These are phyloP conservation scores for Tachysurus vachellii DNA, from an alignment of 2,113 vertebrate genomes.

Conservation along the genomic window DNA sequence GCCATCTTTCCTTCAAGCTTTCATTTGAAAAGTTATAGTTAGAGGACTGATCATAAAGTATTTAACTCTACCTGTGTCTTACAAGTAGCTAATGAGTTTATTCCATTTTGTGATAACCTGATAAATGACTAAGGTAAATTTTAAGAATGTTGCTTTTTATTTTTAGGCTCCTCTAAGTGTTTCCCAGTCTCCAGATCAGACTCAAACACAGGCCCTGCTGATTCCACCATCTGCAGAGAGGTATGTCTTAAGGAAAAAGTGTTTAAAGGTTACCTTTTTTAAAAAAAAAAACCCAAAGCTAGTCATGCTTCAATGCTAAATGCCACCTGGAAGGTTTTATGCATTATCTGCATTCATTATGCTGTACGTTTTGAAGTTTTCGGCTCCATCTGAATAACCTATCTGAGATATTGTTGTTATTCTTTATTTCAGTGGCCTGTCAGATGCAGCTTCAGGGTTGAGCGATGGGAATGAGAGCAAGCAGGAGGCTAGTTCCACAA, in stretches of 20 bases:
- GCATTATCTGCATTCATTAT: not conserved
- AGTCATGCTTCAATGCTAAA: not conserved
- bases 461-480: slow-evolving; percentile 94
- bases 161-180: slow-evolving; percentile 66
- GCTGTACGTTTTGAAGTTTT: not conserved
- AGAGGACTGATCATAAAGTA: not conserved
- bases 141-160: not conserved
- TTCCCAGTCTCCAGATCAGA: slow-evolving; percentile 78
- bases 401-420: not conserved
- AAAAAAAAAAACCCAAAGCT: not conserved
- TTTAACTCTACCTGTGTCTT: not conserved
- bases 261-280: not conserved
- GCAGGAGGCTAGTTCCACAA: slow-evolving; percentile 85
- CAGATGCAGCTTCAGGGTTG: slow-evolving; percentile 90
- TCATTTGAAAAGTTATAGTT: not conserved
- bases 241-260: slow-evolving; percentile 58
- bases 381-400: not conserved
- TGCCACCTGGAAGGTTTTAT: not conserved
- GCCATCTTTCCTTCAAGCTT: not conserved
- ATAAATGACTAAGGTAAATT: not conserved
- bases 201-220: slow-evolving; percentile 67
- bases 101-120: not conserved
- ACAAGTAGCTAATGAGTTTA: not conserved
- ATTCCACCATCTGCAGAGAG: slow-evolving; percentile 83
- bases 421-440: slow-evolving; percentile 79